Evolutionary conservation across 2,888 invertebrate genomes (phyloP).

Genomic region (Taphrorychus bicolor): DNA sequence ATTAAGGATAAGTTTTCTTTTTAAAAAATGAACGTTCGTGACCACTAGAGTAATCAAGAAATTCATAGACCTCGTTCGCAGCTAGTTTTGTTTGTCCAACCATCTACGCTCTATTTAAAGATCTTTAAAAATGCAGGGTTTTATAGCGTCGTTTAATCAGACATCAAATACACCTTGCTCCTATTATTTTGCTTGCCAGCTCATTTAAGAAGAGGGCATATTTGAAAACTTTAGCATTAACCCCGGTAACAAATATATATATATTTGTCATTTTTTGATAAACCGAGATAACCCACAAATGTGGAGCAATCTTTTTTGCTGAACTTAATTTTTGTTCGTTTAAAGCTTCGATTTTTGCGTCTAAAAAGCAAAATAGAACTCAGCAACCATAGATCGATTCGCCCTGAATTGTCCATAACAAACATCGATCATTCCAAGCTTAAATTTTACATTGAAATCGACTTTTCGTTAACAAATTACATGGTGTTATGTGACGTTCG

Average conservation of each 20-base stretch:
- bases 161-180: background rate
- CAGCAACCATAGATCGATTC: background rate
- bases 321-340: background rate
- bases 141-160: background rate
- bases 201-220: background rate
- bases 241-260: background rate
- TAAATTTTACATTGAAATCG: background rate
- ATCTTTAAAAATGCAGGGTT: background rate
- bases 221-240: background rate
- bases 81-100: background rate
- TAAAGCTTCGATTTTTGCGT: background rate
- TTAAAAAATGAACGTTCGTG: background rate
- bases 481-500: background rate
- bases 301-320: background rate
- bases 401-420: background rate
- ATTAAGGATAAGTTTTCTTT: background rate
- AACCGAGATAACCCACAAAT: background rate
- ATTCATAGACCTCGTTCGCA: background rate
- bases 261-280: background rate
- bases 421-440: background rate
- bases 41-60: background rate
- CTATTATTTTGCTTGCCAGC: background rate
- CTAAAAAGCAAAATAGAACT: constrained; percentile 1
- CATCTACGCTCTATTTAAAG: background rate
- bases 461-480: constrained; percentile 3